A percentile compares a stretch with the other conserved stretches of the same genome.
Conservation (phyloP, 2,113 vertebrate genomes). For the Lota lota region DNA sequence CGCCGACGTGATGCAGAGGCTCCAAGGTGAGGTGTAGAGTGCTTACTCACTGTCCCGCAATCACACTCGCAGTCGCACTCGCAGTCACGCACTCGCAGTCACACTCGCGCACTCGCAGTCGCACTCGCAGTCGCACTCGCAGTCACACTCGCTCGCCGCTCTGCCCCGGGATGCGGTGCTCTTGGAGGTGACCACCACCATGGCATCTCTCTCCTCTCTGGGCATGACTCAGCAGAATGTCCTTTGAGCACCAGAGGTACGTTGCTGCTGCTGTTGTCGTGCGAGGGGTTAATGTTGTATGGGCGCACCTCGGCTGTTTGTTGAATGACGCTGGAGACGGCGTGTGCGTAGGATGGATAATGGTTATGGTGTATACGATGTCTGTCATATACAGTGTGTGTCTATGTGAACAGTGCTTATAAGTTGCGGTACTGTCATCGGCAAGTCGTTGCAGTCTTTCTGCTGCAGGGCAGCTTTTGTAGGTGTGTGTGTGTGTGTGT, state of each 20-base stretch:
- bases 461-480: too few species aligned
- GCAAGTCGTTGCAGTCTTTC: too few species aligned
- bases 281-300: background rate
- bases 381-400: conserved; percentile 11
- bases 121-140: too few species aligned
- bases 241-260: conserved; percentile 14
- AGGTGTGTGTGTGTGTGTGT: background rate
- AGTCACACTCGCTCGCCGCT: background rate
- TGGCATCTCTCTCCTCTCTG: background rate
- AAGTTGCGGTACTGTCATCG: too few species aligned
- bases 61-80: too few species aligned
- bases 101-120: too few species aligned
- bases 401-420: too few species aligned
- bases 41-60: conserved; percentile 54
- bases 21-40: conserved; percentile 85
- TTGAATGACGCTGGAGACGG: too few species aligned
- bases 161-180: conserved; percentile 42
- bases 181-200: conserved; percentile 60
- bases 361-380: conserved; percentile 12
- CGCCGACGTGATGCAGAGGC: conserved; percentile 90
- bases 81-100: too few species aligned
- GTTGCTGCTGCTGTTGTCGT: background rate
- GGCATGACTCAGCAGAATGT: conserved; percentile 63
- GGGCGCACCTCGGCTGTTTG: background rate
- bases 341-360: conserved; percentile 11